phyloP scores from a whole-genome alignment of 1,140 invertebrate species.

The Latrodectus geometricus region DNA sequence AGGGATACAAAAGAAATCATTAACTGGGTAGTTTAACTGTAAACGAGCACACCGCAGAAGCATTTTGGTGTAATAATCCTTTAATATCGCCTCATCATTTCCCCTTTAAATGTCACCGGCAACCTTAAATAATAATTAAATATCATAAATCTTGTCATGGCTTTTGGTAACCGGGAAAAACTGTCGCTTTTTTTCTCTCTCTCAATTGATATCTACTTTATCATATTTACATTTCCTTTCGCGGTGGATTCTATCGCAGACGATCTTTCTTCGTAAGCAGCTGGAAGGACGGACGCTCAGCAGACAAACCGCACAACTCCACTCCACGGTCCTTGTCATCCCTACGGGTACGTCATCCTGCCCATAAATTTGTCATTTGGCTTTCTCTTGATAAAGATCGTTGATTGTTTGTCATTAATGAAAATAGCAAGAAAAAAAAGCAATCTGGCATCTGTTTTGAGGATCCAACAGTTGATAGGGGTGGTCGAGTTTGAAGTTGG shows the following conservation, averaged over 20 bases:
- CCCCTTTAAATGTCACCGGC: background rate
- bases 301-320: constrained; percentile 1
- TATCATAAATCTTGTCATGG: constrained; percentile 28
- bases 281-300: constrained; percentile 27
- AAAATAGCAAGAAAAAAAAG: background rate
- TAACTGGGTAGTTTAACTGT: background rate
- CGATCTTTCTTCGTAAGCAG: background rate
- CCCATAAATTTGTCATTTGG: constrained; percentile 48
- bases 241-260: constrained; percentile 14
- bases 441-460: background rate
- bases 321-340: background rate
- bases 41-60: background rate
- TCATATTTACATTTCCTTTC: constrained; percentile 36
- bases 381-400: constrained; percentile 30
- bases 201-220: background rate
- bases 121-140: constrained; percentile 49
- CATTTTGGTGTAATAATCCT: background rate
- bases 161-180: background rate
- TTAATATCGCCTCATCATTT: background rate
- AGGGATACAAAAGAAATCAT: background rate
- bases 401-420: constrained; percentile 1
- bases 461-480: background rate
- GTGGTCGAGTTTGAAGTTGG: background rate
- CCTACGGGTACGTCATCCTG: constrained; percentile 21
- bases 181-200: background rate